Percentiles rank a stretch among this genome's conserved stretches.
Conservation (phyloP, 2,797 vertebrate species). For the Rhinoraja longicauda region DNA sequence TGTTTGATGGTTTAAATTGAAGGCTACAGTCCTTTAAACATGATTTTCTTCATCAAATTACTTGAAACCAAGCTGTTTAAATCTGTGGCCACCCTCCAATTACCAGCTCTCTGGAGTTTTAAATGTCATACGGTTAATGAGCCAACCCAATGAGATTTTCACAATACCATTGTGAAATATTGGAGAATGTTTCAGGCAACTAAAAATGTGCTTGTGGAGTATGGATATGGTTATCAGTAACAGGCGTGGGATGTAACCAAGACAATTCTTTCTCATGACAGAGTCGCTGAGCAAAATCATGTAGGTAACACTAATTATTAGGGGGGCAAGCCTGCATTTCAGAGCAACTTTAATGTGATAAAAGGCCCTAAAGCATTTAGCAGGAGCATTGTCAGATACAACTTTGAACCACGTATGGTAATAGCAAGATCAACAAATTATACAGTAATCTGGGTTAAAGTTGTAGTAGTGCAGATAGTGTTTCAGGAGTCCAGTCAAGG, state of each 20-base stretch:
- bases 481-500: too few relatives aligned
- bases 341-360: too few relatives aligned
- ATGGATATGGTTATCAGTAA: background rate
- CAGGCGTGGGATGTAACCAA: background rate
- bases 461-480: too few relatives aligned
- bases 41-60: background rate
- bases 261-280: background rate
- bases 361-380: too few relatives aligned
- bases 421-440: too few relatives aligned
- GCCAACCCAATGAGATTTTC: background rate
- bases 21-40: background rate
- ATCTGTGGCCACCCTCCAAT: background rate
- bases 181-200: background rate
- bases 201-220: background rate
- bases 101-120: background rate
- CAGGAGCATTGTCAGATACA: too few relatives aligned
- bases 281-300: background rate
- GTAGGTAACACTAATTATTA: too few relatives aligned
- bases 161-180: too few relatives aligned
- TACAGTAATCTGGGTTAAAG: too few relatives aligned
- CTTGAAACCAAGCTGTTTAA: background rate
- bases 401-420: too few relatives aligned
- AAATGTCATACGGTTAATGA: background rate
- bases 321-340: too few relatives aligned
- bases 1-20: background rate